Conservation (phyloP, 2,797 vertebrate species). For the Cirrhinus molitorella region DNA sequence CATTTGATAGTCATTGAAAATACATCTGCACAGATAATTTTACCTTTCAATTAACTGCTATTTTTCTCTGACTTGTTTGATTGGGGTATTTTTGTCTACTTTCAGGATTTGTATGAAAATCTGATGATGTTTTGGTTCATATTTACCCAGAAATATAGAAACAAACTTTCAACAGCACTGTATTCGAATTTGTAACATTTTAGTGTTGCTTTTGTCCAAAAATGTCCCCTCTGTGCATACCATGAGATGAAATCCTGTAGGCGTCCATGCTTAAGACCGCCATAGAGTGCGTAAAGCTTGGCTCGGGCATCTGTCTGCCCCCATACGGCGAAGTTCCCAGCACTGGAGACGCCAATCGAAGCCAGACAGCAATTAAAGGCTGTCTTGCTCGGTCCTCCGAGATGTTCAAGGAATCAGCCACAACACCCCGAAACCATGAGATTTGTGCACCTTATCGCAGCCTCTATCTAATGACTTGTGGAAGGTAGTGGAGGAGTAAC, state of each 20-base stretch:
- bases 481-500: slow-evolving; percentile 62
- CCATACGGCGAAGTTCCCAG: slow-evolving; percentile 39
- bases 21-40: too few species aligned
- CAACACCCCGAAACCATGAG: slow-evolving; percentile 47
- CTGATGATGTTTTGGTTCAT: too few species aligned
- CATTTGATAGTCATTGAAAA: too few species aligned
- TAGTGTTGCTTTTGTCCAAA: neutral
- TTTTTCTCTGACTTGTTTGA: too few species aligned
- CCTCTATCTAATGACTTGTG: slow-evolving; percentile 60
- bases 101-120: too few species aligned
- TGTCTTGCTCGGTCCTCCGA: slow-evolving; percentile 14
- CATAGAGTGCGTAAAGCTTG: neutral
- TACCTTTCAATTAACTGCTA: too few species aligned
- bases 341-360: slow-evolving; percentile 46
- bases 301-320: slow-evolving; percentile 34
- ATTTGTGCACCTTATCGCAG: slow-evolving; percentile 60
- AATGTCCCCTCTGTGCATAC: neutral
- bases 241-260: neutral
- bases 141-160: too few species aligned
- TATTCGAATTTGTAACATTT: too few species aligned
- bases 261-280: neutral
- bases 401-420: slow-evolving; percentile 48
- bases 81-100: too few species aligned
- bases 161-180: too few species aligned
- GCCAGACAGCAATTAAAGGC: slow-evolving; percentile 56